These are phyloP conservation scores for Machaerirhynchus nigripectus DNA, from an alignment of 2,113 vertebrate genomes.

Conservation along the genomic window DNA sequence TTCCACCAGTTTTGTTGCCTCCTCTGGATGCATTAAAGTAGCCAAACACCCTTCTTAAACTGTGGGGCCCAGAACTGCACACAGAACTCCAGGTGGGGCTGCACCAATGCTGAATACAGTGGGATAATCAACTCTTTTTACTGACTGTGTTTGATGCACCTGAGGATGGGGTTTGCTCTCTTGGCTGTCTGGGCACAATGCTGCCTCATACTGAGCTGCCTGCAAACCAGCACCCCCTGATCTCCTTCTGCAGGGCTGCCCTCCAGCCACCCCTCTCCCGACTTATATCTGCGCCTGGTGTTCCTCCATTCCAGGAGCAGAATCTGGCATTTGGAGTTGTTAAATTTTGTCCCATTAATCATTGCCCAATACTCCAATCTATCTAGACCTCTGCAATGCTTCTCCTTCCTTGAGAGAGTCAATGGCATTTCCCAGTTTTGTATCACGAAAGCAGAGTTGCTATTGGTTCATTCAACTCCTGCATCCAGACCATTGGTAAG, in stretches of 20 bases:
- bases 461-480: not conserved
- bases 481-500: not conserved
- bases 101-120: rapidly evolving
- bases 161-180: not conserved
- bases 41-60: not conserved
- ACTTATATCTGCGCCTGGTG: rapidly evolving
- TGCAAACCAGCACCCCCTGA: not conserved
- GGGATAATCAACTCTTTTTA: not conserved
- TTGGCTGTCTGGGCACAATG: not conserved
- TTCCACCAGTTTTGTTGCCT: not conserved
- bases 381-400: not conserved
- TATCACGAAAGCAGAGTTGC: not conserved
- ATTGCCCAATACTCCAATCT: not conserved
- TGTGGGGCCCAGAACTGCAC: not conserved
- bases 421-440: not conserved
- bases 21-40: not conserved
- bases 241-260: not conserved
- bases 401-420: not conserved
- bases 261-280: not conserved
- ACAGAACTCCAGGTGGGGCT: not conserved
- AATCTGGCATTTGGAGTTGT: not conserved
- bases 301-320: not conserved
- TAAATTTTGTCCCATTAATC: not conserved
- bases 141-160: not conserved
- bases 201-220: not conserved